Percentiles rank a stretch among this genome's conserved stretches.
These are phyloP conservation scores for Antheraea assamensis DNA, from an alignment of 2,888 invertebrate genomes.

Conservation along the genomic window DNA sequence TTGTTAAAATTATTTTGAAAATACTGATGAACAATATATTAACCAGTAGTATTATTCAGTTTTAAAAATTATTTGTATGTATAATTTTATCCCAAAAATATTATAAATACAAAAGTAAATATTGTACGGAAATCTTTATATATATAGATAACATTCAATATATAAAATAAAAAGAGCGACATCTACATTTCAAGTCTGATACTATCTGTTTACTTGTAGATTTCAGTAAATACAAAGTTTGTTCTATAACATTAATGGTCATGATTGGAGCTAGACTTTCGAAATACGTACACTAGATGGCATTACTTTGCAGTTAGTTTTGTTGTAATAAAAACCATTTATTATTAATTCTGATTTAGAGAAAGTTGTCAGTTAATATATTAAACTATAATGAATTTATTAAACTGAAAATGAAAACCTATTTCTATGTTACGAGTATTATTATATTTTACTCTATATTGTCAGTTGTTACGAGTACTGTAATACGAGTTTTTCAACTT, in stretches of 20 bases:
- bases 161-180: neutral
- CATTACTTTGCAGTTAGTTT: neutral
- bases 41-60: too few species aligned
- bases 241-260: neutral
- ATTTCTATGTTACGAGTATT: neutral
- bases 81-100: neutral
- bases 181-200: neutral
- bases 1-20: too few species aligned
- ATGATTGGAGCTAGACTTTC: neutral
- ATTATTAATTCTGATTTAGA: neutral
- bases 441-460: too few species aligned
- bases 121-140: neutral
- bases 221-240: neutral
- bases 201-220: neutral
- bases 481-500: neutral
- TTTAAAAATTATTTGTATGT: neutral
- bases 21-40: too few species aligned
- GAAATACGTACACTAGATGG: neutral
- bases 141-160: neutral
- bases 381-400: neutral
- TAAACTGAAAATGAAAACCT: neutral
- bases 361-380: neutral
- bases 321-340: neutral
- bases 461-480: too few species aligned
- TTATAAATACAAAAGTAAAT: neutral